Evolutionary conservation across 2,797 vertebrate genomes (phyloP).

Genomic region (Psittacula derbiana): DNA sequence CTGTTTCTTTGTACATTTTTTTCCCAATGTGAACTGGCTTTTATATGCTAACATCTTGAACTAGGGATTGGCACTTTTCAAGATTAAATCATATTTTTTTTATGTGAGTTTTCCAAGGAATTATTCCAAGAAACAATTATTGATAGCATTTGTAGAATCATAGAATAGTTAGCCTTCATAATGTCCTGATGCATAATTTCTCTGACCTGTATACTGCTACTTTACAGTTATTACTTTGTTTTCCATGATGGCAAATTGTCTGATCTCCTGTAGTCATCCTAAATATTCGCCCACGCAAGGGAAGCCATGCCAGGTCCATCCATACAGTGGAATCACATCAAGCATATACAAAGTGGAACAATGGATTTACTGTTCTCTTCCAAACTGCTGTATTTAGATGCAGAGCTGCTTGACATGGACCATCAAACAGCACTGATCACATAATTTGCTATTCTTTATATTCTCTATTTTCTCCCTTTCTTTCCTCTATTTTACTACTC

Average conservation of each 20-base stretch:
- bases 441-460: not conserved
- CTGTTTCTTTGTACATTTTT: accelerated
- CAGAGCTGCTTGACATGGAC: not conserved
- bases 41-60: not conserved
- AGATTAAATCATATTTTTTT: not conserved
- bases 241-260: not conserved
- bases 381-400: not conserved
- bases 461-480: not conserved
- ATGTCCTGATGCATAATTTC: not conserved
- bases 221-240: not conserved
- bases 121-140: not conserved
- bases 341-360: not conserved
- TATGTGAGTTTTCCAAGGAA: not conserved
- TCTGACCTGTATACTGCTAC: not conserved
- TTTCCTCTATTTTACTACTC: not conserved
- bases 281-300: not conserved
- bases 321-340: not conserved
- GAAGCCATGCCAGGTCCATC: not conserved
- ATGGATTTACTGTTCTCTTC: not conserved
- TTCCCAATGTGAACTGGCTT: not conserved
- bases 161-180: not conserved
- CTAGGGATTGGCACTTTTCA: not conserved
- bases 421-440: not conserved
- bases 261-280: not conserved
- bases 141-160: not conserved